Evolutionary conservation across 2,797 vertebrate genomes (phyloP).

Genomic region (Nyctibius grandis): DNA sequence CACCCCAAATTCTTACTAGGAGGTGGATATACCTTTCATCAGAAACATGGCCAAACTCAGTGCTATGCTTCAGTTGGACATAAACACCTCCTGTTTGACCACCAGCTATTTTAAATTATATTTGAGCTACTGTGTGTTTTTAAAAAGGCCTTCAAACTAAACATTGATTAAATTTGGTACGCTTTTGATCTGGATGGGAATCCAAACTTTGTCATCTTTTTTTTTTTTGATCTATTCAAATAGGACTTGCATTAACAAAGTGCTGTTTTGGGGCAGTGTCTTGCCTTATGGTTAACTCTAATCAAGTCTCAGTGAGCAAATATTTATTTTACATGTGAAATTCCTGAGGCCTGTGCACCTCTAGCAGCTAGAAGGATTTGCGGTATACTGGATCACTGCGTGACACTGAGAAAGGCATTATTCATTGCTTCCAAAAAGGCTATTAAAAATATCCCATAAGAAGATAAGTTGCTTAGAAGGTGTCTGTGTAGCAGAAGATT

Average conservation of each 20-base stretch:
- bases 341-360: constrained; percentile 3
- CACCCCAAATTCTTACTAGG: neutral
- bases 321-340: neutral
- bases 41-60: neutral
- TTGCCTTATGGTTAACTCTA: neutral
- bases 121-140: neutral
- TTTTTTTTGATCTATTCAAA: neutral
- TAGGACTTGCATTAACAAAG: neutral
- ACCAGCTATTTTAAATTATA: neutral
- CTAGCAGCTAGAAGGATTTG: neutral
- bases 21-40: neutral
- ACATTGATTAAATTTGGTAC: neutral
- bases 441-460: constrained; percentile 52
- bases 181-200: neutral
- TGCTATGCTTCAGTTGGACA: neutral
- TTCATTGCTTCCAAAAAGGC: constrained; percentile 46
- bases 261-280: neutral
- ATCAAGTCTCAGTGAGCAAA: neutral
- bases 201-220: neutral
- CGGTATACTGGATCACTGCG: neutral
- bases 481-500: constrained; percentile 38
- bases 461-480: constrained; percentile 52
- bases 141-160: neutral
- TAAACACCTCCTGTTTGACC: neutral
- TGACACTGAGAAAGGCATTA: constrained; percentile 14